These are phyloP conservation scores for Pipistrellus pygmaeus DNA, from an alignment of 2,797 vertebrate genomes.

Conservation along the genomic window DNA sequence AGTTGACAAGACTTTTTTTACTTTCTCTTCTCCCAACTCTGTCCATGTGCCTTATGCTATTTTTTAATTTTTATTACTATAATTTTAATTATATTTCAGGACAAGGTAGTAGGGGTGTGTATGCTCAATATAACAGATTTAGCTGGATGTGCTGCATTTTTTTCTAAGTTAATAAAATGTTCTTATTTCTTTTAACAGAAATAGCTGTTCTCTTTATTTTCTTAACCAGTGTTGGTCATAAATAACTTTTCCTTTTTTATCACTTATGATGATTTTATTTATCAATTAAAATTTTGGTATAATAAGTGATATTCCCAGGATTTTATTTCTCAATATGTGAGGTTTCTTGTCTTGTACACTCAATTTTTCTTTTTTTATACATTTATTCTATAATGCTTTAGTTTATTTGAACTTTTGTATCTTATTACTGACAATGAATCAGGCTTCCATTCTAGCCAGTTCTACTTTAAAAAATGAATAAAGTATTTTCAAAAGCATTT, in stretches of 20 bases:
- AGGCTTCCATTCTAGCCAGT: not conserved
- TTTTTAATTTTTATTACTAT: not conserved
- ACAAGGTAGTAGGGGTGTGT: not conserved
- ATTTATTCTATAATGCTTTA: not conserved
- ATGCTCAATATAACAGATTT: not conserved
- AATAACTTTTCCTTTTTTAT: not conserved
- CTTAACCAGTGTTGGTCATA: not conserved
- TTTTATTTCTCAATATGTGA: conserved; percentile 11
- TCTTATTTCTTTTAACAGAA: not conserved
- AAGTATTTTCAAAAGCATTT: not conserved
- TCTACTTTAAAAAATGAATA: not conserved
- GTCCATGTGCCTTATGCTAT: not conserved
- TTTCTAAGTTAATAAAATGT: conserved; percentile 2
- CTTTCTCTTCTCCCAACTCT: not conserved
- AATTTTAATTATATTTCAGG: not conserved
- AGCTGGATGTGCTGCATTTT: not conserved
- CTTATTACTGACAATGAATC: not conserved
- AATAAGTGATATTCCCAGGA: not conserved
- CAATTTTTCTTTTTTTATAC: not conserved
- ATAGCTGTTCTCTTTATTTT: not conserved
- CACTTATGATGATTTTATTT: not conserved
- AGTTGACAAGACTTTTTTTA: not conserved
- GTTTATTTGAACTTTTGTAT: not conserved
- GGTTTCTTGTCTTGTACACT: not conserved
- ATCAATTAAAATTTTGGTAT: not conserved